Base-by-base conservation (phyloP, 2,797 vertebrate genomes). In the Crypturellus tataupa region DNA sequence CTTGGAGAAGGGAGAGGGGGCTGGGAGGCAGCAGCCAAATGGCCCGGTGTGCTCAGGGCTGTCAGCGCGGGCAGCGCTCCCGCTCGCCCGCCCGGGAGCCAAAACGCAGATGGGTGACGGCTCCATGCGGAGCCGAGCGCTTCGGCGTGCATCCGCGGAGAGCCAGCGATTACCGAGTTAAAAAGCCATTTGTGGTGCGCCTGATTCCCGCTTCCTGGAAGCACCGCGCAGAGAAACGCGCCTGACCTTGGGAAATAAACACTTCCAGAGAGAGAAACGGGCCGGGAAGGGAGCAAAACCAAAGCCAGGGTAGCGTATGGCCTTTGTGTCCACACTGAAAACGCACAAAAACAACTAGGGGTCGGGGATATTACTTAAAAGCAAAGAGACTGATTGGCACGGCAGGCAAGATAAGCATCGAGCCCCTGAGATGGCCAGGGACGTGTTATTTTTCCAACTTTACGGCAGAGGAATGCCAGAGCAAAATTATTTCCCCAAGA, bases 261-360 rank as follows among this genome's bases (percentile, higher is more conserved):
- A 1, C 15, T 87, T 87, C 47, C 24, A 53, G 77, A 39, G n/a
- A 81, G 25, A 39, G 2, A 2, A 85, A 63, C 25, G 56, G n/a
- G 84, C 35, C 51, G 25, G 29, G 29, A 80, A 72, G 78, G 31
- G 59, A n/a, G 27, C 31, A 51, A 86, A 81, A 37, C 4, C 68
- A 69, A 3, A 24, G 21, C 56, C 65, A 59, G 78, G 77, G 33
- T 25, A 63, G 82, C 13, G 59, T 44, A 29, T 0, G 83, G 77
- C 82, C 90, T 96, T n/a, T 96, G 84, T 94, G 85, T 87, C 80
- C 77, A 71, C 46, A 71, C 84, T 90, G 90, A 86, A 85, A 95
- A 93, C 88, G 86, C 93, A 95, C 95, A 95, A 87, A 96, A 95
- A 56, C 93, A 95, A 94, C 95, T 89, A 95, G 93, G 49, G 71